Base-by-base conservation (phyloP, 2,888 invertebrate genomes). In the Cynaeus angustus region DNA sequence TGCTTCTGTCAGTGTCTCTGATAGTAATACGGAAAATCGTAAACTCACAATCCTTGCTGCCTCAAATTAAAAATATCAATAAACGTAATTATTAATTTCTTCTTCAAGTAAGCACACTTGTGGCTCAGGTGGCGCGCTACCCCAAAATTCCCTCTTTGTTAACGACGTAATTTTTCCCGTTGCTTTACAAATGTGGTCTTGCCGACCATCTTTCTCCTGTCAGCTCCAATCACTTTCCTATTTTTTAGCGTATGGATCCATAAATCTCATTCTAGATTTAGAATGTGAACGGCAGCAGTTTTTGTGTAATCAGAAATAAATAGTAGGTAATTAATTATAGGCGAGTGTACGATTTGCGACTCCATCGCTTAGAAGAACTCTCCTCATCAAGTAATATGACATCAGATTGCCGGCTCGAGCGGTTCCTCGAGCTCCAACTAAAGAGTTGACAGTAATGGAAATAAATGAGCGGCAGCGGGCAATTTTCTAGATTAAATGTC, bases 401-500 rank as follows among this genome's bases (percentile, higher is more conserved):
- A 84, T 83, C 83, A 83, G 84, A 84, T 83, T 83, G 83, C 80
- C 69, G 75, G 71, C 65, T 72, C 68, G 71, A 62, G 52, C 67
- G 61, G 75, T 76, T 78, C 72, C 76, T 77, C 75, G 75, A 75
- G 79, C 80, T 76, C 78, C 82, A 83, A 77, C 84, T 84, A 85
- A 86, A 85, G 85, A 85, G 85, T 86, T 88, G 89, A 89, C 88
- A 87, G 86, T 88, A 88, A 88, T 88, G 87, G 87, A 88, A 87
- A 88, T 86, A 87, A 88, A 88, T 87, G 88, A 87, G 86, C 86
- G 86, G 86, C 85, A 84, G 83, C 86, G 86, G 86, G 88, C 89
- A 88, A 89, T 89, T 89, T 88, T 87, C 88, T 88, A 88, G 88
- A 89, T 89, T 89, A 89, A 89, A 89, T 88, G 88, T 88, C 88